phyloP scores from a whole-genome alignment of 2,888 invertebrate species.

The Candidula unifasciata region DNA sequence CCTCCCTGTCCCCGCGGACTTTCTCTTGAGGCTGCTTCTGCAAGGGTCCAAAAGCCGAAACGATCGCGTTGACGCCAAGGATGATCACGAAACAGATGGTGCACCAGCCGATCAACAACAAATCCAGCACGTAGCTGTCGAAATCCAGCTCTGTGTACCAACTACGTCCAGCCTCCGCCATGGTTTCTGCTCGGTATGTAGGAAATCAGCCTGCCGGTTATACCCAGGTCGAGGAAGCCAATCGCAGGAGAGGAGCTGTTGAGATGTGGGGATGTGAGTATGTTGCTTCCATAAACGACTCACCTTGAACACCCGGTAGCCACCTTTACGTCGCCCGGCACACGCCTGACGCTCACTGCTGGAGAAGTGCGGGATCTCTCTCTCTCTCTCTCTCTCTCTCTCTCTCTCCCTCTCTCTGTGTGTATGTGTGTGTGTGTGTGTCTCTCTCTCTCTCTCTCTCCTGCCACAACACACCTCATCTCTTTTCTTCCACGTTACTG shows the following conservation, averaged over 20 bases:
- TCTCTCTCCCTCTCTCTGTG: background rate
- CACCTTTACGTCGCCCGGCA: conserved; percentile 56
- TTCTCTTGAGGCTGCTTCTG: conserved; percentile 65
- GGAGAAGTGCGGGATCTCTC: background rate
- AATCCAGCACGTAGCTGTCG: conserved; percentile 75
- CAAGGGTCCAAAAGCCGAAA: conserved; percentile 72
- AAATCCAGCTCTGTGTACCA: conserved; percentile 72
- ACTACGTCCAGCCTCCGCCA: conserved; percentile 71
- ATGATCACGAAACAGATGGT: conserved; percentile 70
- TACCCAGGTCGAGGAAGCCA: conserved; percentile 75
- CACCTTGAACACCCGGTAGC: conserved; percentile 21
- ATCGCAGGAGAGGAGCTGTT: conserved; percentile 63
- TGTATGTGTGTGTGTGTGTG: too few relatives aligned
- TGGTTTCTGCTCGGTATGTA: conserved; percentile 75
- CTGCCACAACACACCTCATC: too few relatives aligned
- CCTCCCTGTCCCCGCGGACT: conserved; percentile 57
- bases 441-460: too few relatives aligned
- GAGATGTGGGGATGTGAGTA: conserved; percentile 60
- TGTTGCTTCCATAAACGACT: conserved; percentile 66
- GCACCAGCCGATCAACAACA: conserved; percentile 75
- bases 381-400: too few relatives aligned
- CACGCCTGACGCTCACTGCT: conserved; percentile 34
- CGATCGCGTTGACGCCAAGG: conserved; percentile 69
- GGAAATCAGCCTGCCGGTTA: conserved; percentile 75
- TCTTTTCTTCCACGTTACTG: too few relatives aligned